Percentiles rank a stretch among this genome's conserved stretches.
phyloP scores from a whole-genome alignment of 2,888 invertebrate species.

The Tribolium freemani region DNA sequence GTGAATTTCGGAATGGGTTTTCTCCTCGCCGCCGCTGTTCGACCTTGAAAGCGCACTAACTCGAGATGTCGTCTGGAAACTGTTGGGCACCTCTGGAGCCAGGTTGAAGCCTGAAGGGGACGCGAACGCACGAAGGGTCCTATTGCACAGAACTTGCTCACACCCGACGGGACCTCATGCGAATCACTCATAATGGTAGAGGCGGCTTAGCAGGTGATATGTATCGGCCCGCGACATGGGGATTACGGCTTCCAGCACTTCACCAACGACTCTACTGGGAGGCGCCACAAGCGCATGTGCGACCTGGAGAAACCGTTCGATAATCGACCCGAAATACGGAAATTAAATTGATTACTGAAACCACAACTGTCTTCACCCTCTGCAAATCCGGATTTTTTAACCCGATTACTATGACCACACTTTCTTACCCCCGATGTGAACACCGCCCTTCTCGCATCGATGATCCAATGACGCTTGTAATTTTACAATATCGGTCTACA shows the following conservation, averaged over 20 bases:
- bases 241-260: slow-evolving; percentile 54
- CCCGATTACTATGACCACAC: slow-evolving; percentile 1
- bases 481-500: neutral
- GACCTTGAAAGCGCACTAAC: slow-evolving; percentile 56
- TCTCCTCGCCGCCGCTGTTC: slow-evolving; percentile 55
- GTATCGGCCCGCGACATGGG: slow-evolving; percentile 64
- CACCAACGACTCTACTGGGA: slow-evolving; percentile 45
- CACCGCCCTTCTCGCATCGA: neutral
- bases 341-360: slow-evolving; percentile 55
- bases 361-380: slow-evolving; percentile 36
- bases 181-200: slow-evolving; percentile 65
- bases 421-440: neutral
- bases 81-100: slow-evolving; percentile 66
- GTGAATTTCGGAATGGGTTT: slow-evolving; percentile 52
- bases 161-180: slow-evolving; percentile 55
- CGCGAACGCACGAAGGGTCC: slow-evolving; percentile 52
- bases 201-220: slow-evolving; percentile 59
- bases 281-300: slow-evolving; percentile 58
- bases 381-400: slow-evolving; percentile 18
- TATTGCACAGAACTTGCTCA: slow-evolving; percentile 45
- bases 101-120: slow-evolving; percentile 62
- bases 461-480: neutral
- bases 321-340: slow-evolving; percentile 53
- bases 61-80: slow-evolving; percentile 56
- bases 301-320: slow-evolving; percentile 57